A percentile compares a stretch with the other conserved stretches of the same genome.
Evolutionary conservation across 1,140 invertebrate genomes (phyloP).

Genomic region (Wiebesia pumilae): DNA sequence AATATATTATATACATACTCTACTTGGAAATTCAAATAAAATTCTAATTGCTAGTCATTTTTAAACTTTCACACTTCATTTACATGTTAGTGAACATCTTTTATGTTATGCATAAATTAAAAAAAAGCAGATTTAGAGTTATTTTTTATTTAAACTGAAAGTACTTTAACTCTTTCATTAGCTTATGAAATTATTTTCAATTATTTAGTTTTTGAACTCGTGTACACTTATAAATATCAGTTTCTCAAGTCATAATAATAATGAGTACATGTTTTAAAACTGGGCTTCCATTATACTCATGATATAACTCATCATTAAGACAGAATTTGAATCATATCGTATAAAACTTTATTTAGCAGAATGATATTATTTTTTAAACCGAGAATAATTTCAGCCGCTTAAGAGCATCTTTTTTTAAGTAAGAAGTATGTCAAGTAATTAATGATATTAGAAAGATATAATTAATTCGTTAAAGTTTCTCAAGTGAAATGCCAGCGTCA

Average conservation of each 20-base stretch:
- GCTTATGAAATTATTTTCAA: no score
- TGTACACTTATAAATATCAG: not conserved
- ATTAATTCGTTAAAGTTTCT: not conserved
- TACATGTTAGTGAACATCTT: not conserved
- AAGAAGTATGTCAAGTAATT: not conserved
- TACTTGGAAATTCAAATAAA: not conserved
- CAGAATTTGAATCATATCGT: not conserved
- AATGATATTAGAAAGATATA: not conserved
- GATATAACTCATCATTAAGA: not conserved
- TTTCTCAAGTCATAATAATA: not conserved
- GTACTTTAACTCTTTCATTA: no score
- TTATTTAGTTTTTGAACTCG: no score
- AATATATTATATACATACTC: not conserved
- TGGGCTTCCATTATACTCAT: not conserved
- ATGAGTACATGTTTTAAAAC: not conserved
- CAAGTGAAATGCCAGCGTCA: not conserved
- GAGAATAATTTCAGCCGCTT: not conserved
- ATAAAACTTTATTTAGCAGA: not conserved
- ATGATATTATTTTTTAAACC: not conserved
- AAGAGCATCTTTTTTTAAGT: not conserved
- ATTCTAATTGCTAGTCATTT: constrained; percentile 4
- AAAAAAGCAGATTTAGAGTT: not conserved
- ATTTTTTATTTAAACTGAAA: no score
- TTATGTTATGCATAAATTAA: not conserved
- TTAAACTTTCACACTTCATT: not conserved